phyloP scores from a whole-genome alignment of 2,888 invertebrate genomes.

The Acheta domesticus region DNA sequence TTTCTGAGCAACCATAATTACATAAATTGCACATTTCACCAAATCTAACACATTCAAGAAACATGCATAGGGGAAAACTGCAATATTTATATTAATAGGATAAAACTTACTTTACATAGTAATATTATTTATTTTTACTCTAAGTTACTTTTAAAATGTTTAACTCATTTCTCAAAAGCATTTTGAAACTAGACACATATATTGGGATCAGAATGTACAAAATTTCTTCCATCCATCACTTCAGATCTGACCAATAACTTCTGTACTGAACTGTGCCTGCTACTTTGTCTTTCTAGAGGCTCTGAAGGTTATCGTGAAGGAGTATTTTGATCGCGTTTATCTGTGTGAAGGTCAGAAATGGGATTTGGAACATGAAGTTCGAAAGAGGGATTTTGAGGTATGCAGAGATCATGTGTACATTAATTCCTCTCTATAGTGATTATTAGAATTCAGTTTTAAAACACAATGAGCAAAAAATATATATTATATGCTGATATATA shows the following conservation, averaged over 20 bases:
- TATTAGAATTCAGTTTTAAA: slow-evolving; percentile 10
- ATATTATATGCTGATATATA: no score
- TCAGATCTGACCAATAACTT: slow-evolving; percentile 12
- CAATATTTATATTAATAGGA: no score
- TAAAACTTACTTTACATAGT: no score
- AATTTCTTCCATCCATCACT: slow-evolving; percentile 20
- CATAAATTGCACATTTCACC: no score
- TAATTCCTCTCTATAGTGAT: slow-evolving; percentile 29
- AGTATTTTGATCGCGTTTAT: slow-evolving; percentile 95
- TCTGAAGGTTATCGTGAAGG: slow-evolving; percentile 90
- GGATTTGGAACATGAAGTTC: slow-evolving; percentile 99
- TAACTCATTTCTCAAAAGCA: no score
- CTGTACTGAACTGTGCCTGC: slow-evolving; percentile 27
- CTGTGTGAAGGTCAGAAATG: slow-evolving; percentile 99
- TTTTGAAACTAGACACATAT: no score
- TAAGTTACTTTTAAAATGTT: no score
- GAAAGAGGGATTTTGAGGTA: slow-evolving; percentile 99
- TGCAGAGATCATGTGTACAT: slow-evolving; percentile 36
- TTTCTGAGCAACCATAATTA: no score
- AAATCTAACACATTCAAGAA: no score
- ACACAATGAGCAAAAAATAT: not conserved
- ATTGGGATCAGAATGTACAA: slow-evolving; percentile 26
- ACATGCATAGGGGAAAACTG: no score
- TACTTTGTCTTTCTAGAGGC: slow-evolving; percentile 60
- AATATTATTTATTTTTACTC: no score